Conservation (phyloP, 2,113 vertebrate genomes). For the Aramus guarauna region DNA sequence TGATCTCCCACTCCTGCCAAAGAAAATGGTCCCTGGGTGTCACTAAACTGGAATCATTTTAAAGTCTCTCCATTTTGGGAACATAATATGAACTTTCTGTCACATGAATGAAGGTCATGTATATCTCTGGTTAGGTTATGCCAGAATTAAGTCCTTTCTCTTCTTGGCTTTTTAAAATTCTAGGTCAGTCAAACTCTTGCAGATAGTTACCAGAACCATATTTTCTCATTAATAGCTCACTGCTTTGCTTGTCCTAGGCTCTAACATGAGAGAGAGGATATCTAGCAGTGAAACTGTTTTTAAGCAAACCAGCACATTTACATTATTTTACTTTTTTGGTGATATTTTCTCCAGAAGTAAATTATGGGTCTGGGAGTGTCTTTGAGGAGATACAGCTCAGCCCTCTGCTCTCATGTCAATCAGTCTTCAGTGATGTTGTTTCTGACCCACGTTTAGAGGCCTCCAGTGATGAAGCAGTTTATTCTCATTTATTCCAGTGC, state of each 20-base stretch:
- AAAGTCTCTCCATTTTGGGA: background rate
- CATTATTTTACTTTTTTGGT: background rate
- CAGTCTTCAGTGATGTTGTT: background rate
- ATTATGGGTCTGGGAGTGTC: background rate
- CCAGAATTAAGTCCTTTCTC: background rate
- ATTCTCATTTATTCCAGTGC: background rate
- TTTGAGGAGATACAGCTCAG: background rate
- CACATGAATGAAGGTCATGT: background rate
- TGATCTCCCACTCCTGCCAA: background rate
- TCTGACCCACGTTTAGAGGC: background rate
- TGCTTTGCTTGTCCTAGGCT: background rate
- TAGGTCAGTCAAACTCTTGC: background rate
- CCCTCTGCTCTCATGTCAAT: background rate
- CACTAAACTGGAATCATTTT: background rate
- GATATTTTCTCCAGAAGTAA: background rate
- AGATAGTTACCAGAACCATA: background rate
- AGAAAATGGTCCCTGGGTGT: background rate
- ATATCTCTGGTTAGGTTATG: background rate
- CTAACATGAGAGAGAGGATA: background rate
- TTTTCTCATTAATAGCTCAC: background rate
- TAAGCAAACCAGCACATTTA: background rate
- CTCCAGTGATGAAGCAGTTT: background rate
- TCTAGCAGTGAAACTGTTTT: background rate
- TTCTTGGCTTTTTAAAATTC: background rate
- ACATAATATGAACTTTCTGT: background rate